Percentiles rank a stretch among this genome's conserved stretches.
Evolutionary conservation across 2,797 vertebrate genomes (phyloP).

Genomic region (Lycodopsis pacificus): DNA sequence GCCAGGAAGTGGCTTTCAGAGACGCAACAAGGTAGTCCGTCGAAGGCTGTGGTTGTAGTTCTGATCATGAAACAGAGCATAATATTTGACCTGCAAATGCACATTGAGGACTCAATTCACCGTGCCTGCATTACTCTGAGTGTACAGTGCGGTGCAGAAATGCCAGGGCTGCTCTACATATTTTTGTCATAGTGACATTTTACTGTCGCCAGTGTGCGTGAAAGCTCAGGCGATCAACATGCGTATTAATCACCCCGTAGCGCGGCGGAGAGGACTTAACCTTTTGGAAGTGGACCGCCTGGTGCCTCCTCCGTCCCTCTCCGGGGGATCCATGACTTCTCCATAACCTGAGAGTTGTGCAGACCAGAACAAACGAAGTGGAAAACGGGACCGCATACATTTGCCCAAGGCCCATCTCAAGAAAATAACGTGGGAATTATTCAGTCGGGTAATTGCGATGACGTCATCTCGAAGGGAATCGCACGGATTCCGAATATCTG

Average conservation of each 20-base stretch:
- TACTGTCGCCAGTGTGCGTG: conserved; percentile 5
- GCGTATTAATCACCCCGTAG: conserved; percentile 28
- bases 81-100: not conserved
- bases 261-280: conserved; percentile 22
- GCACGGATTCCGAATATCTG: conserved; percentile 19
- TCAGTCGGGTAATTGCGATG: conserved; percentile 64
- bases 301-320: conserved; percentile 15
- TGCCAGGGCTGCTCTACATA: not conserved
- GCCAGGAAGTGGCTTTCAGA: conserved; percentile 78
- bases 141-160: not conserved
- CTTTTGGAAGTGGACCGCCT: conserved; percentile 22
- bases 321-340: conserved; percentile 42
- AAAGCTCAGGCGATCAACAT: conserved; percentile 37
- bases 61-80: not conserved
- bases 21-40: conserved; percentile 23
- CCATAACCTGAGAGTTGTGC: conserved; percentile 34
- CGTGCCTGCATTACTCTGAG: not conserved
- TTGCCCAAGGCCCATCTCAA: conserved; percentile 39
- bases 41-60: conserved; percentile 28
- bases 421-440: conserved; percentile 61
- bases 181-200: conserved; percentile 26
- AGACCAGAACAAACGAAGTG: conserved; percentile 35
- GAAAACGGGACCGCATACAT: conserved; percentile 43
- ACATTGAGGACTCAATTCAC: too few relatives aligned
- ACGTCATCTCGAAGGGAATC: conserved; percentile 54